phyloP scores from a whole-genome alignment of 2,797 vertebrate species.

The Epinephelus malabaricus region DNA sequence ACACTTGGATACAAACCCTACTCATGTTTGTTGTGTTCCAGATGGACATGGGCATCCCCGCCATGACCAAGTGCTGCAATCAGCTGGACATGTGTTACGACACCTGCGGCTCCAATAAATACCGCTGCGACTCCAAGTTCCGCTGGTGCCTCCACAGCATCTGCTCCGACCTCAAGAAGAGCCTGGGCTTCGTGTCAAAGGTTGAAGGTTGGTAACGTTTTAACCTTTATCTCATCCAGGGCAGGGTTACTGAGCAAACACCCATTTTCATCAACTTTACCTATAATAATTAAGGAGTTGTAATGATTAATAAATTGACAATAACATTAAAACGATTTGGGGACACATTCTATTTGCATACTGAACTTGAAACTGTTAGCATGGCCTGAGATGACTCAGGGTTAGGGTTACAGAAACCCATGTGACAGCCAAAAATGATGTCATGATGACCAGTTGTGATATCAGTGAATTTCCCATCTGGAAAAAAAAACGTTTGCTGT shows the following conservation, averaged over 20 bases:
- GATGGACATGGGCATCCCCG: conserved; percentile 94
- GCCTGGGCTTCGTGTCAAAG: conserved; percentile 96
- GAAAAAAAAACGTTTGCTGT: neutral
- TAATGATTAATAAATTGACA: too few relatives aligned
- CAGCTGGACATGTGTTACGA: conserved; percentile 96
- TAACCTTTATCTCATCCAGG: neutral
- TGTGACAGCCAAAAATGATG: neutral
- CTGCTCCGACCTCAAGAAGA: conserved; percentile 98
- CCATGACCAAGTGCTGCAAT: conserved; percentile 98
- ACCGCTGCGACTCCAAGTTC: conserved; percentile 98
- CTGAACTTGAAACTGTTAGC: neutral
- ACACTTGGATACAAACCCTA: neutral
- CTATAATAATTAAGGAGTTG: neutral
- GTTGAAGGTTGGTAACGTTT: conserved; percentile 91
- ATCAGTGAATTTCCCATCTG: neutral
- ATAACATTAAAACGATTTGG: too few relatives aligned
- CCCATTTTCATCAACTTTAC: neutral
- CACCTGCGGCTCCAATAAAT: conserved; percentile 98
- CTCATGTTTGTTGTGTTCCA: conserved; percentile 65
- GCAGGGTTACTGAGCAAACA: neutral
- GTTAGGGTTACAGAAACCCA: neutral
- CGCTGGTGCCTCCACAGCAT: conserved; percentile 99
- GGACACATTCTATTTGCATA: neutral
- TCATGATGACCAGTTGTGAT: neutral
- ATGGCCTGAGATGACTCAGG: neutral